Evolutionary conservation across 1,140 invertebrate species (phyloP).

Genomic region (Euschistus heros): DNA sequence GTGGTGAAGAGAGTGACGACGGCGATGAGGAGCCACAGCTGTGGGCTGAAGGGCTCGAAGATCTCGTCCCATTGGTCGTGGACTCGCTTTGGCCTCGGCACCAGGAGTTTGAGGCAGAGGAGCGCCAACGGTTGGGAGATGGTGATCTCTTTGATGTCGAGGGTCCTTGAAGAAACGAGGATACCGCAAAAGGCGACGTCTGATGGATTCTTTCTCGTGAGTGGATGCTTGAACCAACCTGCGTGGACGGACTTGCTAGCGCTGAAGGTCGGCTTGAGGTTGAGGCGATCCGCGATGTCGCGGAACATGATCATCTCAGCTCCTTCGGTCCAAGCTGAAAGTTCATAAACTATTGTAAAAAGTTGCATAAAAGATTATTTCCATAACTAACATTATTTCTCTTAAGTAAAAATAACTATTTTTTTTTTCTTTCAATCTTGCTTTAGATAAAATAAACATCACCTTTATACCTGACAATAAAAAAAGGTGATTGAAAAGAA

Average conservation of each 20-base stretch:
- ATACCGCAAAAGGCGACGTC: slow-evolving; percentile 3
- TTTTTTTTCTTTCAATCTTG: too few relatives aligned
- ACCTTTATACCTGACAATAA: too few relatives aligned
- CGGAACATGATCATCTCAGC: neutral
- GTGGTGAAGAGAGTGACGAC: neutral
- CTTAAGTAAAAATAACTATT: too few relatives aligned
- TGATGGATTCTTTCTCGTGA: neutral
- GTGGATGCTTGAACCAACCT: neutral
- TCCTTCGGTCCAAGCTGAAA: neutral
- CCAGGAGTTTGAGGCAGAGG: neutral
- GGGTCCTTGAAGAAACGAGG: neutral
- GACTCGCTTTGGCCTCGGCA: neutral
- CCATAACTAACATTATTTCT: too few relatives aligned
- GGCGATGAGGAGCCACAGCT: neutral
- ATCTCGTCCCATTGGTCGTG: neutral
- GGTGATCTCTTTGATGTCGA: neutral
- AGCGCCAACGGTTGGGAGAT: neutral
- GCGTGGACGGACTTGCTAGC: neutral
- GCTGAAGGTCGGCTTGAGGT: neutral
- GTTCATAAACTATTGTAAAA: too few relatives aligned
- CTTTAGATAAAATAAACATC: too few relatives aligned
- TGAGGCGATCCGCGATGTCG: neutral
- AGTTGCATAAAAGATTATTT: too few relatives aligned
- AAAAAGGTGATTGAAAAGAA: too few relatives aligned
- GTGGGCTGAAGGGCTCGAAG: neutral